A percentile compares a stretch with the other conserved stretches of the same genome.
Evolutionary conservation across 30 jellyfish, hydroid and myxozoan species (phyloP).

Genomic region (Rhopilema esculentum): DNA sequence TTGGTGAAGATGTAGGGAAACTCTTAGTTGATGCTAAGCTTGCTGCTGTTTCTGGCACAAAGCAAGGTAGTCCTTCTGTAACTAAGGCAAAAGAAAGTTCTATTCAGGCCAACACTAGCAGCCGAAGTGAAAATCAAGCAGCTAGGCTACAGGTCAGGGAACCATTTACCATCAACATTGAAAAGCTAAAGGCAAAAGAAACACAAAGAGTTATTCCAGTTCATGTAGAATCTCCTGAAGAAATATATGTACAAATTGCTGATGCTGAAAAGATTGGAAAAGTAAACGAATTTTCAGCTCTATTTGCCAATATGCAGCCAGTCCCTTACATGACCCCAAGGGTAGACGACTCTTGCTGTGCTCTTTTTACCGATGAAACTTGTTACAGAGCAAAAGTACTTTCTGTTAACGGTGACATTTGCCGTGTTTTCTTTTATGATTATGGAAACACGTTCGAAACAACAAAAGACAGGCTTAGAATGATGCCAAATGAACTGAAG

Average conservation of each 20-base stretch:
- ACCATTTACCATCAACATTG: slow-evolving; percentile 3
- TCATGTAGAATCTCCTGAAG: slow-evolving; percentile 69
- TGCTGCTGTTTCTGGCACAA: not conserved
- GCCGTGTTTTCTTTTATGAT: slow-evolving; percentile 39
- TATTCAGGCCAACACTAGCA: too few species aligned
- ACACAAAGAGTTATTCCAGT: slow-evolving; percentile 34
- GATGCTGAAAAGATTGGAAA: slow-evolving; percentile 39
- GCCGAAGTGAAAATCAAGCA: too few species aligned
- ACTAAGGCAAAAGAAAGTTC: not conserved
- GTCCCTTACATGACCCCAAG: slow-evolving; percentile 12
- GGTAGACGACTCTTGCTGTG: slow-evolving; percentile 34
- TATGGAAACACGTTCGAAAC: slow-evolving; percentile 35
- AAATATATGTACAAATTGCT: slow-evolving; percentile 62
- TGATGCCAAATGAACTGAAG: slow-evolving; percentile 65
- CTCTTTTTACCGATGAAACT: slow-evolving; percentile 47
- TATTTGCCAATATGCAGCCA: slow-evolving; percentile 1
- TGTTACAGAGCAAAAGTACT: slow-evolving; percentile 79
- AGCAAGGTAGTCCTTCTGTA: too few species aligned
- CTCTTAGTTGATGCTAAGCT: slow-evolving; percentile 21
- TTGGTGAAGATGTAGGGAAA: slow-evolving; percentile 8
- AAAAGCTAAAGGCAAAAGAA: not conserved
- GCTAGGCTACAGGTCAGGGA: not conserved
- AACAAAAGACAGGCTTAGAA: slow-evolving; percentile 23
- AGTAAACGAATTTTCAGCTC: slow-evolving; percentile 49
- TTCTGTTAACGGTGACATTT: slow-evolving; percentile 5